Percentiles rank a stretch among this genome's conserved stretches.
These are phyloP conservation scores for Pseudomyrmex gracilis DNA, from an alignment of 1,140 invertebrate genomes.

Conservation along the genomic window DNA sequence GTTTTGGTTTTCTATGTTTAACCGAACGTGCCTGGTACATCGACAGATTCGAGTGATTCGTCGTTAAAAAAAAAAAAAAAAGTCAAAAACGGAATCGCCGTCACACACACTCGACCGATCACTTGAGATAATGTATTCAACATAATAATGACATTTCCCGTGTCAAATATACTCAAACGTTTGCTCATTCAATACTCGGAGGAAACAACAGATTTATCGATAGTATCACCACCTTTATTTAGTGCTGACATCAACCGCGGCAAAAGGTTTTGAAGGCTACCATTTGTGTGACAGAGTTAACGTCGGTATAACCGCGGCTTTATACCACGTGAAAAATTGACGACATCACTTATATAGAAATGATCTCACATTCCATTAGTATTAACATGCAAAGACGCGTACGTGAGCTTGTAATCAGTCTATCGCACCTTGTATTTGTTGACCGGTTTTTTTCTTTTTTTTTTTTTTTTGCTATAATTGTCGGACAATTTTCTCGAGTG, in stretches of 20 bases:
- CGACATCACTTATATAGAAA: slow-evolving; percentile 71
- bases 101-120: not conserved
- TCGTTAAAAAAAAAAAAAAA: not conserved
- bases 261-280: slow-evolving; percentile 76
- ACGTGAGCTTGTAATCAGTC: slow-evolving; percentile 44
- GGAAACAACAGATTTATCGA: slow-evolving; percentile 66
- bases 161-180: slow-evolving; percentile 27
- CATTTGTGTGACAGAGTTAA: slow-evolving; percentile 44
- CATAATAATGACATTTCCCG: slow-evolving; percentile 40
- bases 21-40: not conserved
- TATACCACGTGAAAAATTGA: slow-evolving; percentile 66
- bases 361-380: slow-evolving; percentile 76
- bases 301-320: slow-evolving; percentile 38
- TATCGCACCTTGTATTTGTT: slow-evolving; percentile 38
- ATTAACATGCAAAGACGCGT: slow-evolving; percentile 67
- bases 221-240: slow-evolving; percentile 76
- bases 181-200: slow-evolving; percentile 3
- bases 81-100: not conserved
- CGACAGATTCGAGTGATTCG: not conserved
- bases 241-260: slow-evolving; percentile 78
- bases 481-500: slow-evolving; percentile 3
- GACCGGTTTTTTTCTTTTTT: not conserved
- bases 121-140: slow-evolving; percentile 49
- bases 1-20: slow-evolving; percentile 19
- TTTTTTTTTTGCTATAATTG: slow-evolving; percentile 5